A percentile compares a stretch with the other conserved stretches of the same genome.
These are phyloP conservation scores for Euschistus heros DNA, from an alignment of 1,140 invertebrate species.

Conservation along the genomic window DNA sequence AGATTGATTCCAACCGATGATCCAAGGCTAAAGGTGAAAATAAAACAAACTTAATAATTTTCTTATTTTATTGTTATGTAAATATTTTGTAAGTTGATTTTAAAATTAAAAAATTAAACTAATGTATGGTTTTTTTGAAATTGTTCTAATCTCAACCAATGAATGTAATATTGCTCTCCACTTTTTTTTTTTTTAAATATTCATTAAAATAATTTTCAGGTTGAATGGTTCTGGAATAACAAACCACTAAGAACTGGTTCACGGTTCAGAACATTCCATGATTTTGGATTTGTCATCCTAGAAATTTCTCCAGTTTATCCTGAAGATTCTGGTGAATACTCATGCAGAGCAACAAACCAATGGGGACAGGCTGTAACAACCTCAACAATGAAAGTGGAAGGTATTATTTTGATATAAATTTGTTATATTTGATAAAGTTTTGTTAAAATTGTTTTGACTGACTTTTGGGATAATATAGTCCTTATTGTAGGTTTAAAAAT, in stretches of 20 bases:
- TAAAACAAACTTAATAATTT: too few species aligned
- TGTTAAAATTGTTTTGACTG: neutral
- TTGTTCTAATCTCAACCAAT: too few species aligned
- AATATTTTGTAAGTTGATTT: too few species aligned
- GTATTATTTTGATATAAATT: too few species aligned
- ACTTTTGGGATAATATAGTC: neutral
- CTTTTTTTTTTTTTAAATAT: too few species aligned
- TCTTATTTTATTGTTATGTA: too few species aligned
- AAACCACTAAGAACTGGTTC: conserved; percentile 80
- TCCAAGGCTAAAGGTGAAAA: conserved; percentile 70
- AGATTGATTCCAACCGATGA: conserved; percentile 85
- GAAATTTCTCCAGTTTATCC: conserved; percentile 92
- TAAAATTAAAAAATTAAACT: too few species aligned
- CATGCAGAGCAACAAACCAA: conserved; percentile 78
- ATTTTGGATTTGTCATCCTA: conserved; percentile 88
- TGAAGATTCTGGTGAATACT: conserved; percentile 88
- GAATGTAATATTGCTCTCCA: too few species aligned
- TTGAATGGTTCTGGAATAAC: conserved; percentile 93
- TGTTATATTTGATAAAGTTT: neutral
- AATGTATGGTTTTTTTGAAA: too few species aligned
- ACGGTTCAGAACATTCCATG: conserved; percentile 85
- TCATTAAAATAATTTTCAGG: conserved; percentile 35
- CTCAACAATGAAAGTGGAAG: conserved; percentile 78
- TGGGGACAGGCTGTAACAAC: conserved; percentile 90
- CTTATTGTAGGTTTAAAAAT: neutral